Percentiles rank a stretch among this genome's conserved stretches.
These are phyloP conservation scores for Scleropages formosus DNA, from an alignment of 2,797 vertebrate species.

Conservation along the genomic window DNA sequence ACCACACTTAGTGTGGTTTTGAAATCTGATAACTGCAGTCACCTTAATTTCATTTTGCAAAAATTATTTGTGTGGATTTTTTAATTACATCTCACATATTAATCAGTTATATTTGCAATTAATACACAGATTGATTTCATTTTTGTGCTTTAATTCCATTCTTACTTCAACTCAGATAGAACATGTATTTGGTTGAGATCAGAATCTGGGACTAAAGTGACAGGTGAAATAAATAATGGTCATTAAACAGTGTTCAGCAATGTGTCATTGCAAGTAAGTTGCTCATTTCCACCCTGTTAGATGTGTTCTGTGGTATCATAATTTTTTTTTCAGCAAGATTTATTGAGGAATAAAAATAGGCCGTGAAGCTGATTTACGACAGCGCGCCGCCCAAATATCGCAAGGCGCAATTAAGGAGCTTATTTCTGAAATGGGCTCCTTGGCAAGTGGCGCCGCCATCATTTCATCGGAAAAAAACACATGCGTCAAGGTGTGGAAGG, in stretches of 20 bases:
- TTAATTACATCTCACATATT: neutral
- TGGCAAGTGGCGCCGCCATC: neutral
- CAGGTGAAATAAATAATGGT: slow-evolving; percentile 69
- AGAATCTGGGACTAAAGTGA: slow-evolving; percentile 49
- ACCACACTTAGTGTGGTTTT: too few relatives aligned
- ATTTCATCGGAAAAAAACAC: neutral
- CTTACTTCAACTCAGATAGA: slow-evolving; percentile 51
- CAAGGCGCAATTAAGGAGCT: slow-evolving; percentile 13
- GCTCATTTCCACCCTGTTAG: slow-evolving; percentile 53
- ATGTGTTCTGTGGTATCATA: slow-evolving; percentile 24
- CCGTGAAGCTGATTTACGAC: slow-evolving; percentile 63
- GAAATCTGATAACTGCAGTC: too few relatives aligned
- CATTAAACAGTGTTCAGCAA: slow-evolving; percentile 56
- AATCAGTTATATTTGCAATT: neutral
- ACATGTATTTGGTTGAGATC: slow-evolving; percentile 56
- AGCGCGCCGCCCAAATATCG: slow-evolving; percentile 3
- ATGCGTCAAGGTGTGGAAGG: neutral
- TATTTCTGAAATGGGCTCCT: neutral
- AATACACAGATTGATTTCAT: neutral
- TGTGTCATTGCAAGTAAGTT: slow-evolving; percentile 46
- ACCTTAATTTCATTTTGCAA: too few relatives aligned
- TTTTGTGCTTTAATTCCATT: slow-evolving; percentile 51
- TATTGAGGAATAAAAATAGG: slow-evolving; percentile 64
- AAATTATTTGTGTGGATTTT: neutral
- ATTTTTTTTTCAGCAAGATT: slow-evolving; percentile 52